phyloP scores from a whole-genome alignment of 2,113 vertebrate genomes.

The Cricetomys ansorgei region DNA sequence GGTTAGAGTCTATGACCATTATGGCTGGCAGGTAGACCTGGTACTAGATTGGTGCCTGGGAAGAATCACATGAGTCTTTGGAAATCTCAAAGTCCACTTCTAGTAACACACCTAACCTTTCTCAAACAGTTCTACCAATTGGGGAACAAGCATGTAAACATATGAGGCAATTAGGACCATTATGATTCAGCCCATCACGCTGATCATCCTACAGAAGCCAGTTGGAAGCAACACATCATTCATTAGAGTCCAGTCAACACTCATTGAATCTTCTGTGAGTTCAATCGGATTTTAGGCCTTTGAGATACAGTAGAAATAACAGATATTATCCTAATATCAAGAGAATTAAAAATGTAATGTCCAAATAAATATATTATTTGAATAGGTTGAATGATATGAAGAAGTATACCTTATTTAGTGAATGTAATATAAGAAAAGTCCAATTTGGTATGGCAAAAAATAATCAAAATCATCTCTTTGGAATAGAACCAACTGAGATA shows the following conservation, averaged over 20 bases:
- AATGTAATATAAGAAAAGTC: not conserved
- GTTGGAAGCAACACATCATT: not conserved
- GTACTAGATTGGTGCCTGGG: not conserved
- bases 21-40: not conserved
- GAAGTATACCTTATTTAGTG: not conserved
- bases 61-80: not conserved
- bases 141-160: not conserved
- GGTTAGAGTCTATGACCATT: not conserved
- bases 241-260: not conserved
- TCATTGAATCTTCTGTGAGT: not conserved
- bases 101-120: too few relatives aligned
- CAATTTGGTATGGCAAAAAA: not conserved
- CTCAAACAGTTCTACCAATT: not conserved
- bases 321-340: not conserved
- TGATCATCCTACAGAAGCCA: not conserved
- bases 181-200: not conserved
- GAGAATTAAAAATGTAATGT: not conserved
- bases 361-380: not conserved
- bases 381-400: not conserved
- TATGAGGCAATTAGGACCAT: not conserved
- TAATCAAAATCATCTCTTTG: not conserved
- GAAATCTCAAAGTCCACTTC: too few relatives aligned
- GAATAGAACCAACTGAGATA: not conserved
- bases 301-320: not conserved
- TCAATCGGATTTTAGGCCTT: not conserved